Percentiles rank a stretch among this genome's conserved stretches.
phyloP scores from a whole-genome alignment of 2,113 vertebrate species.

The Candoia aspera region DNA sequence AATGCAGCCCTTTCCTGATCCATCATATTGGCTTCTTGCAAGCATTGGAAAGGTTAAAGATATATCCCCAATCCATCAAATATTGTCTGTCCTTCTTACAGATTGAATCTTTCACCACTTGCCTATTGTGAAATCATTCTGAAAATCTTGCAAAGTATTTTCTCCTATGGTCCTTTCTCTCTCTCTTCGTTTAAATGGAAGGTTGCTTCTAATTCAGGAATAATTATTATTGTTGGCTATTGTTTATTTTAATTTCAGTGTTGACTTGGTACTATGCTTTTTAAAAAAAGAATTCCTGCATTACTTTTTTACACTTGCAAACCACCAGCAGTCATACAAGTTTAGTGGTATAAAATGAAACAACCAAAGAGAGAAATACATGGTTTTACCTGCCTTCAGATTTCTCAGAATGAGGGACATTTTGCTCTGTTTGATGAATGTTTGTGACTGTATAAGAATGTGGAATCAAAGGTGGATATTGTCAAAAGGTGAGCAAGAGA shows the following conservation, averaged over 20 bases:
- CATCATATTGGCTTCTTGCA: background rate
- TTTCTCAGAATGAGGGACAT: background rate
- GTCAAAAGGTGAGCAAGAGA: background rate
- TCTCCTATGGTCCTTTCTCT: background rate
- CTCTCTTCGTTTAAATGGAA: background rate
- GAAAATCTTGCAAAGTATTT: background rate
- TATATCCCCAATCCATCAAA: background rate
- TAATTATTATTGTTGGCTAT: background rate
- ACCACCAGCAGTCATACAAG: background rate
- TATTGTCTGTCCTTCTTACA: background rate
- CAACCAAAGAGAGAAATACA: background rate
- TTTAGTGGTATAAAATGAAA: background rate
- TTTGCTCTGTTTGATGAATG: background rate
- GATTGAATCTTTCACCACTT: background rate
- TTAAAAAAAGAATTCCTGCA: background rate
- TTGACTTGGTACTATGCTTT: background rate
- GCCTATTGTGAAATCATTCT: background rate
- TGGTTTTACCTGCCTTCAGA: background rate
- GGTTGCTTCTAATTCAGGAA: background rate
- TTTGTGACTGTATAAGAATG: background rate
- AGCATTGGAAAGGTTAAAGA: background rate
- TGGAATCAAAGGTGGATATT: background rate
- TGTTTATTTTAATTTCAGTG: background rate
- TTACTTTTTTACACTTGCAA: background rate
- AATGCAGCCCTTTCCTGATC: background rate